Conservation (phyloP, 1,140 invertebrate genomes). For the Globodera rostochiensis region DNA sequence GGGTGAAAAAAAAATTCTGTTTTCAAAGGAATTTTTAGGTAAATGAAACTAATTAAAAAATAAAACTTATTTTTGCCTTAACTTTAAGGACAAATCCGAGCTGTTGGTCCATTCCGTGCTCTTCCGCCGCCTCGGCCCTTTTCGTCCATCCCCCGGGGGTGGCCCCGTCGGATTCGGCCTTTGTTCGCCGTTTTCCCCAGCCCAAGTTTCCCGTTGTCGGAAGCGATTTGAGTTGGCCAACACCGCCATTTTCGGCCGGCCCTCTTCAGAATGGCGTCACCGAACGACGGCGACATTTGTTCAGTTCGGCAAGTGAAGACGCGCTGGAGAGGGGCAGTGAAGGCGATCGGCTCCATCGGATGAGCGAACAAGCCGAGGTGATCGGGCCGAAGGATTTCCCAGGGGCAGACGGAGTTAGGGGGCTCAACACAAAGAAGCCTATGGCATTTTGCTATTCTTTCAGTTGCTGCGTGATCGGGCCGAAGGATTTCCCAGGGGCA, state of each 20-base stretch:
- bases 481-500: constrained; percentile 6
- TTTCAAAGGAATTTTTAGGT: too few species aligned
- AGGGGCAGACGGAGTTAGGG: too few species aligned
- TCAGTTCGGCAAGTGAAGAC: constrained; percentile 28
- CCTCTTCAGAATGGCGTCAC: constrained; percentile 1
- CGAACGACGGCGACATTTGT: constrained; percentile 24
- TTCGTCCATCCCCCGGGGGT: not conserved
- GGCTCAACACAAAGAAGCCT: not conserved
- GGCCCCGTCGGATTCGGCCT: constrained; percentile 14
- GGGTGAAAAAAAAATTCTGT: not conserved
- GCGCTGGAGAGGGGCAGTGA: constrained; percentile 28
- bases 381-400: constrained; percentile 7
- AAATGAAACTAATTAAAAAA: not conserved
- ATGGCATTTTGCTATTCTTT: constrained; percentile 2
- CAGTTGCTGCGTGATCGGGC: constrained; percentile 34
- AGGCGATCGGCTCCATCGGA: not conserved
- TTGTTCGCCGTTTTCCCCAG: constrained; percentile 17
- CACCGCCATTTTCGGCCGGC: not conserved
- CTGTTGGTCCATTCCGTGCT: constrained; percentile 25
- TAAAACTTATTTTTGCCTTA: not conserved
- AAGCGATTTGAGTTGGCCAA: constrained; percentile 13
- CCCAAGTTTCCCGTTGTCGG: constrained; percentile 13
- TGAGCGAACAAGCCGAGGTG: constrained; percentile 22
- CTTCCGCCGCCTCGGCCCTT: constrained; percentile 11
- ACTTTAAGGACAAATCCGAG: constrained; percentile 30